Conservation (phyloP, 2,888 invertebrate genomes). For the Lymantria dispar region DNA sequence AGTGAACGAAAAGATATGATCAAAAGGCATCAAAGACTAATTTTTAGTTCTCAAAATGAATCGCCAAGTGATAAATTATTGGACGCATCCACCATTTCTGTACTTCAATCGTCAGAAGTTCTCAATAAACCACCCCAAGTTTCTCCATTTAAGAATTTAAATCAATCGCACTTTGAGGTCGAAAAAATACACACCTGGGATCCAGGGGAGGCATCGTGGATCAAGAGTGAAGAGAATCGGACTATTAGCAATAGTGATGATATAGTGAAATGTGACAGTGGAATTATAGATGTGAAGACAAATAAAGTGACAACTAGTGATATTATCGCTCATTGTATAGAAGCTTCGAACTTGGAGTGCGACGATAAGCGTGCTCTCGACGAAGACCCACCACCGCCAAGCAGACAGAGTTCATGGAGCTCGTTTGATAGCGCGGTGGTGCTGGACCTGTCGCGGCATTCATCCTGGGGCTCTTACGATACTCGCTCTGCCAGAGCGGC, state of each 20-base stretch:
- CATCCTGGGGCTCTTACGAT: conserved; percentile 92
- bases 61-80: conserved; percentile 31
- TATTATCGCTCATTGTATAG: conserved; percentile 85
- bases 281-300: conserved; percentile 68
- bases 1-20: conserved; percentile 54
- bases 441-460: conserved; percentile 88
- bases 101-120: conserved; percentile 27
- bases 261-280: conserved; percentile 80
- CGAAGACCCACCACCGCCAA: conserved; percentile 60
- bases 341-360: conserved; percentile 84
- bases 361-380: conserved; percentile 58
- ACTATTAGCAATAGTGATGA: conserved; percentile 61
- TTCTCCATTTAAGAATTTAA: conserved; percentile 54
- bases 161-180: conserved; percentile 50
- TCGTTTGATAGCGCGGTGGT: conserved; percentile 90
- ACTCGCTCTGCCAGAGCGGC: conserved; percentile 66
- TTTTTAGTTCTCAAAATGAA: conserved; percentile 48
- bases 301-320: conserved; percentile 77
- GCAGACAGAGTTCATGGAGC: conserved; percentile 89
- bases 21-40: conserved; percentile 51
- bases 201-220: conserved; percentile 80
- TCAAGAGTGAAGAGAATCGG: conserved; percentile 47
- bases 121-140: conserved; percentile 36
- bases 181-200: conserved; percentile 86
- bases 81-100: conserved; percentile 30